A percentile compares a stretch with the other conserved stretches of the same genome.
Evolutionary conservation across 2,888 invertebrate genomes (phyloP).

Genomic region (Watsonalla binaria): DNA sequence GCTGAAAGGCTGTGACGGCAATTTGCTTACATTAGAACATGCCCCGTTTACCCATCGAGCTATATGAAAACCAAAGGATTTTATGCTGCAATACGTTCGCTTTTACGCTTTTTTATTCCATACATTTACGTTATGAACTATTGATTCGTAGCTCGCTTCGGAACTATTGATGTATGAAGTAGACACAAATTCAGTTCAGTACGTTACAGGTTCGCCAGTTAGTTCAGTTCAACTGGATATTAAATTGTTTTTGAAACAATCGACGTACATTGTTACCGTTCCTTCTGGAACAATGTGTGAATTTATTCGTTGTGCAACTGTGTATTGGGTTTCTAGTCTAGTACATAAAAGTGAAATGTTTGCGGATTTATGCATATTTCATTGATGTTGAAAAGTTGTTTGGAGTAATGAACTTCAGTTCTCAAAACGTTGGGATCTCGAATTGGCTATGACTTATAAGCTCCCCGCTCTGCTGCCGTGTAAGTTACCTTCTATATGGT

Average conservation of each 20-base stretch:
- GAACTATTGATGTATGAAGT: conserved; percentile 48
- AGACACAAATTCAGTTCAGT: conserved; percentile 49
- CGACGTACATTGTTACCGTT: conserved; percentile 38
- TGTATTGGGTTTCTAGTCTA: neutral
- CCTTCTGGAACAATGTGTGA: conserved; percentile 40
- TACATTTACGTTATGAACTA: conserved; percentile 40
- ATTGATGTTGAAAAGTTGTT: neutral
- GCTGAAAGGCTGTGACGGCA: conserved; percentile 74
- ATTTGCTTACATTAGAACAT: conserved; percentile 77
- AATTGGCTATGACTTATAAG: too few relatives aligned
- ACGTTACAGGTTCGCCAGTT: conserved; percentile 47
- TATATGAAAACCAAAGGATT: conserved; percentile 41
- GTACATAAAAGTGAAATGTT: neutral
- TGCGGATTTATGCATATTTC: neutral
- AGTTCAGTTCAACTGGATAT: conserved; percentile 47
- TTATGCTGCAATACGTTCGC: conserved; percentile 35
- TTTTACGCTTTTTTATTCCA: conserved; percentile 19
- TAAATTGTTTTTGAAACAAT: conserved; percentile 63
- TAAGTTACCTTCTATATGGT: too few relatives aligned
- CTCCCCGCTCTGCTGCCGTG: too few relatives aligned
- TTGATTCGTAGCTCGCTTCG: conserved; percentile 39
- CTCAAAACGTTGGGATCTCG: neutral
- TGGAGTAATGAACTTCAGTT: neutral
- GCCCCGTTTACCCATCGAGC: conserved; percentile 50
- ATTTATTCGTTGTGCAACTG: conserved; percentile 21